phyloP scores from a whole-genome alignment of 2,888 invertebrate genomes.

The Anorthoa munda region DNA sequence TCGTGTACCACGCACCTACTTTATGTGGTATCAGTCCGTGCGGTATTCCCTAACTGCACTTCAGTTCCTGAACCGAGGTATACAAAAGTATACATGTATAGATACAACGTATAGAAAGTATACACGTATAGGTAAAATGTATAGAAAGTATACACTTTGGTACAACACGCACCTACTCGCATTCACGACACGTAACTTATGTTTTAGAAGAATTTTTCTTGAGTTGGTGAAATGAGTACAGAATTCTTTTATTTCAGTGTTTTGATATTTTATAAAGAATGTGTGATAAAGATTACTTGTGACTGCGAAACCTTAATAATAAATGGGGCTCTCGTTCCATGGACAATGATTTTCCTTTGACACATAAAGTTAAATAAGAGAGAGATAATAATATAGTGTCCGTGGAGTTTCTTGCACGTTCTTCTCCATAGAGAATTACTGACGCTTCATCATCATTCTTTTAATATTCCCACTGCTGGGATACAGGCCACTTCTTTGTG shows the following conservation, averaged over 20 bases:
- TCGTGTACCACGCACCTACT: conserved; percentile 77
- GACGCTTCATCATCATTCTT: too few species aligned
- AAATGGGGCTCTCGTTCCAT: neutral
- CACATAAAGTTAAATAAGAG: too few species aligned
- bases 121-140: conserved; percentile 45
- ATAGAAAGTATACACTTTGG: conserved; percentile 39
- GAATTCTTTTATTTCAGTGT: neutral
- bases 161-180: conserved; percentile 68
- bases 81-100: conserved; percentile 59
- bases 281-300: neutral
- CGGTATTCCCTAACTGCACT: conserved; percentile 91
- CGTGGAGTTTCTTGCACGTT: too few species aligned
- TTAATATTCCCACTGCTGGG: too few species aligned
- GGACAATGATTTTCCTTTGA: neutral
- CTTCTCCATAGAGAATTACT: too few species aligned
- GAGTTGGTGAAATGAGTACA: conserved; percentile 27
- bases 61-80: conserved; percentile 80
- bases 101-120: conserved; percentile 47
- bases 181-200: conserved; percentile 83
- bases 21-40: conserved; percentile 90
- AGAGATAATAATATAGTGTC: too few species aligned
- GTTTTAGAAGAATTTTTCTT: conserved; percentile 79
- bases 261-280: neutral
- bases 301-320: neutral
- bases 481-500: too few species aligned